phyloP scores from a whole-genome alignment of 2,113 vertebrate genomes.

The Hypocryptadius cinnamomeus region DNA sequence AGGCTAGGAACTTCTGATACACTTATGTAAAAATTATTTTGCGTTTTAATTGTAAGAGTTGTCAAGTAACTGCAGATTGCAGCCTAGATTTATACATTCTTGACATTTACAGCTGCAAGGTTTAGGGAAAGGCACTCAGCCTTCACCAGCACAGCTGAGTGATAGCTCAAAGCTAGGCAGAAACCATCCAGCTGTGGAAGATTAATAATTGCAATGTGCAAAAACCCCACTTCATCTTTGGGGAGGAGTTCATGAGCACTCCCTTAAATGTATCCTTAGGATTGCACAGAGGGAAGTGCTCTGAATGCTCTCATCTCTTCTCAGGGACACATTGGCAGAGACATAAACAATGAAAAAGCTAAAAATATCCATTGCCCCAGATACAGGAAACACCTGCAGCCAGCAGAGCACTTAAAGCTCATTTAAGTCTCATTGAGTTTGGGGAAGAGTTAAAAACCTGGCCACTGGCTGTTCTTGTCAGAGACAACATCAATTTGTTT shows the following conservation, averaged over 20 bases:
- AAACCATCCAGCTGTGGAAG: slow-evolving; percentile 71
- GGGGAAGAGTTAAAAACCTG: background rate
- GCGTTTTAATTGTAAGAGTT: background rate
- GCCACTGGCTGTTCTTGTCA: background rate
- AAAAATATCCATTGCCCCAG: slow-evolving; percentile 28
- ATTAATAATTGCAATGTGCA: slow-evolving; percentile 72
- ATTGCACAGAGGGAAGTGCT: background rate
- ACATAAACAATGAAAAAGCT: background rate
- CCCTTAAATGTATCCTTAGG: slow-evolving; percentile 54
- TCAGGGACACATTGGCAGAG: slow-evolving; percentile 2
- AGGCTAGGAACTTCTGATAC: background rate
- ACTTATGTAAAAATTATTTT: background rate
- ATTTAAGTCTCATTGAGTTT: background rate
- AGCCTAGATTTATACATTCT: background rate
- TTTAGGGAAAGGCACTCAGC: background rate
- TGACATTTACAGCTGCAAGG: slow-evolving; percentile 16
- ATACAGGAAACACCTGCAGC: slow-evolving; percentile 18
- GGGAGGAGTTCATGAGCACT: slow-evolving; percentile 37
- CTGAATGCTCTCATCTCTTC: background rate
- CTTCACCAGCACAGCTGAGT: background rate
- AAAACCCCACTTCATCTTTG: slow-evolving; percentile 48
- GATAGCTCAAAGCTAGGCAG: slow-evolving; percentile 26
- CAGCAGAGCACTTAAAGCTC: slow-evolving; percentile 15
- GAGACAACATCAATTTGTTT: background rate
- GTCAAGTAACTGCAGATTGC: background rate